Evolutionary conservation across 2,113 vertebrate genomes (phyloP), one percentile per base, ranked within the genome.

Genomic region (Odontophorus gujanensis): DNA sequence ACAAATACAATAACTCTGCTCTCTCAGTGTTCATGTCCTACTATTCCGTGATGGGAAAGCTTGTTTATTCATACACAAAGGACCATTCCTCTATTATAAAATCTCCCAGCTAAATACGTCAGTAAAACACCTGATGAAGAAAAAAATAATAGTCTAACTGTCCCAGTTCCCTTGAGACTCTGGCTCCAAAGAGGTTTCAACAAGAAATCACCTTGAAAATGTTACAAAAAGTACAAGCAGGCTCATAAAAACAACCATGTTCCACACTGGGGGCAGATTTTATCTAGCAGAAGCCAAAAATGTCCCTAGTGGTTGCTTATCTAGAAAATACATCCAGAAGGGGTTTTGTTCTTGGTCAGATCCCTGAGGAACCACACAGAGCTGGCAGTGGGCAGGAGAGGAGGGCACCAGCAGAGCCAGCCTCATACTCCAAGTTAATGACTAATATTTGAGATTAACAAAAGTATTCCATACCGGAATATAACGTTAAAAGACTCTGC

Each of bases 11-110:
- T 79, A 86, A 83, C 30, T 78, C 21, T 65, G 55, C 57, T 55
- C 51, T 51, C 48, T 88, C 58, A 58, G 17, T 63, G 59, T 71
- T 85, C 47, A 85, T 83, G 62, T 53, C 51, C 43, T 40, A 75
- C 3, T 40, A 61, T 75, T 88, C 87, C 87, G 65, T 34, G 57
- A 71, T 72, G 30, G 51, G 85, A 93, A 95, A 91, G 34, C 76
- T 84, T 90, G 87, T 87, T 93, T 90, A 83, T 87, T 83, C 89
- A 77, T 38, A 65, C 47, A 95, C 40, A 92, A 92, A 95, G 57
- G 89, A 51, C 59, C 50, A 74, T 72, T 75, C 82, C 88, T 76
- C 82, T 94, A 87, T 67, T 94, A 61, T 7, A 91, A 95, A 90
- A 87, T 83, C 65, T 73, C 43, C 65, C 40, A 20, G 43, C 58